Evolutionary conservation across 2,797 vertebrate genomes (phyloP), one percentile per base, ranked within the genome.

Genomic region (Notolabrus celidotus): DNA sequence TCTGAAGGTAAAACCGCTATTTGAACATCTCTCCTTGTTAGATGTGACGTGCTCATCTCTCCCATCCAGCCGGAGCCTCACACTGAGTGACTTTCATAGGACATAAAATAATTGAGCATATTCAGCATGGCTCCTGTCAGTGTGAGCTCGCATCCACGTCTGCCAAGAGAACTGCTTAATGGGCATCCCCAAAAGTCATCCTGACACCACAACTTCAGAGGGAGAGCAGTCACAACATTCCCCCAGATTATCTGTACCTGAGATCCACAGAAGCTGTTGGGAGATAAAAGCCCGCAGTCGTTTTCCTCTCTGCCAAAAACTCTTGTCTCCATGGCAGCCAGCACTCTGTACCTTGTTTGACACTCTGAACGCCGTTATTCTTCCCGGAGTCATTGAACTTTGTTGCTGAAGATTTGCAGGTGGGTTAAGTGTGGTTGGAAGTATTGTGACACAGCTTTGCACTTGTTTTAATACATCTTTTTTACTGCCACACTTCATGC

Each of bases 261-360:
- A 79, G 68, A 77, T 67, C n/a, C 11, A 67, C 61, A 61, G 51
- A 68, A 58, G 29, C 49, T 60, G 59, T 20, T 71, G 1, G 22
- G 34, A 61, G 64, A 79, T 73, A 53, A 88, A 61, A 64, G 45
- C 25, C 38, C 31, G 11, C 36, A 27, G 42, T 67, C 3, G 0
- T 56, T 64, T 73, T 50, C 38, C 19, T 58, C 38, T 54, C 58
- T 54, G 72, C 67, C 67, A 79, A 65, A 27, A 67, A 23, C 36
- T 73, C 31, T 38, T 46, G 77, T 85, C 49, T 8, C 71, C 56
- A 73, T 76, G 45, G 69, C 52, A 82, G 81, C 63, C 17, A 14
- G 17, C 2, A 4, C 61, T 50, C 19, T 29, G 64, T 15, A 31
- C 16, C 6, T 2, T 42, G 38, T 68, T 80, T 67, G 6, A 43